A percentile compares a stretch with the other conserved stretches of the same genome.
These are phyloP conservation scores for Drosophila affinis DNA, from an alignment of 2,888 invertebrate genomes.

Conservation along the genomic window DNA sequence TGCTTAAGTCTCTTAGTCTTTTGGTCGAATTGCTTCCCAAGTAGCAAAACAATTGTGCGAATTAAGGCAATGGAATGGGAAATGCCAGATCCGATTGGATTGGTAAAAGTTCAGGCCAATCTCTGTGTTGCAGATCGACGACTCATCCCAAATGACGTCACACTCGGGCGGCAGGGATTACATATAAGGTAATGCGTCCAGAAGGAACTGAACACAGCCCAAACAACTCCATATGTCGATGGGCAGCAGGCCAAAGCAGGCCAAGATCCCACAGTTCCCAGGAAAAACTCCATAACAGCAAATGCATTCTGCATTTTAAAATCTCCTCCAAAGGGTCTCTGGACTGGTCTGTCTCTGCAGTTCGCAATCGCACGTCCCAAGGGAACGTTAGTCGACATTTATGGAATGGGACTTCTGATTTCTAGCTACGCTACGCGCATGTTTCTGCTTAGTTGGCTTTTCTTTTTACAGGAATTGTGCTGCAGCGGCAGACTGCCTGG, in stretches of 20 bases:
- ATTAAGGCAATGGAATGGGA: slow-evolving; percentile 17
- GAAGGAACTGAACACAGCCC: slow-evolving; percentile 19
- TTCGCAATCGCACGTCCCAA: slow-evolving; percentile 34
- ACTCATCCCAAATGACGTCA: slow-evolving; percentile 38
- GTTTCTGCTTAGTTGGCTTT: slow-evolving; percentile 15
- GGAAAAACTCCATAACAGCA: slow-evolving; percentile 44
- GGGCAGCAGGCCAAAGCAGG: not conserved
- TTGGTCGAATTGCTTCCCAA: slow-evolving; percentile 49
- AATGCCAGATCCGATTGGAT: slow-evolving; percentile 10
- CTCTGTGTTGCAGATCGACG: not conserved
- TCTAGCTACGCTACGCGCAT: not conserved
- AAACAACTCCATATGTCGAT: not conserved
- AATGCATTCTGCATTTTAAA: slow-evolving; percentile 48
- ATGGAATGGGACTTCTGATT: slow-evolving; percentile 25
- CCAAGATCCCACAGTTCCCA: slow-evolving; percentile 36
- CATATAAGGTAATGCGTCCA: slow-evolving; percentile 25
- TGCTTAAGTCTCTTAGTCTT: slow-evolving; percentile 23
- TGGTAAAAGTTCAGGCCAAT: slow-evolving; percentile 32
- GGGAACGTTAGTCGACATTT: slow-evolving; percentile 49
- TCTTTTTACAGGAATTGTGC: slow-evolving; percentile 18
- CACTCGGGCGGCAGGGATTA: not conserved
- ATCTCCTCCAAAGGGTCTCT: slow-evolving; percentile 33
- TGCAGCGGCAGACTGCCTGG: slow-evolving; percentile 44
- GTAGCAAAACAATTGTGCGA: slow-evolving; percentile 50
- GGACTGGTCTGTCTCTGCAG: slow-evolving; percentile 5